Evolutionary conservation across 2,113 vertebrate species (phyloP).

Genomic region (Paralichthys olivaceus): DNA sequence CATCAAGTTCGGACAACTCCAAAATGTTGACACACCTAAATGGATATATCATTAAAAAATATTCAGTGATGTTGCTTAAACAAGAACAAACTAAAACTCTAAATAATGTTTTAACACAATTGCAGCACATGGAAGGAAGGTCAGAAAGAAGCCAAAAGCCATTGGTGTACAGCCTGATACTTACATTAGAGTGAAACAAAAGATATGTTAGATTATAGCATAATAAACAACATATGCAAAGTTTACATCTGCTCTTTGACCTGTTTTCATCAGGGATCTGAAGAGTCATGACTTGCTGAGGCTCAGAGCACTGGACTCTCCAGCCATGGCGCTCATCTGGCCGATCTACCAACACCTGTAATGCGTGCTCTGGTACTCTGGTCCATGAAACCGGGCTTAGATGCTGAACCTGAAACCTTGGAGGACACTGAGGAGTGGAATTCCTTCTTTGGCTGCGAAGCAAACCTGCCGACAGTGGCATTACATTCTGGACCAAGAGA

Average conservation of each 20-base stretch:
- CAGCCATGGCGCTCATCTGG: conserved; percentile 90
- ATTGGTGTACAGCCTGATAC: too few species aligned
- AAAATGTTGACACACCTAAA: conserved; percentile 92
- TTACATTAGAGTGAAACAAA: too few species aligned
- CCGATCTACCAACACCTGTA: conserved; percentile 85
- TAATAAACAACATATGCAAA: neutral
- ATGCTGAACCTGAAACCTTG: conserved; percentile 90
- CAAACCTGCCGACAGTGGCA: conserved; percentile 93
- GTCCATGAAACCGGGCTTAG: conserved; percentile 89
- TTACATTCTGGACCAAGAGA: conserved; percentile 84
- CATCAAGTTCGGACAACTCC: conserved; percentile 90
- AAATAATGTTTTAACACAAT: neutral
- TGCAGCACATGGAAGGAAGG: neutral
- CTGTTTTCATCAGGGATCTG: conserved; percentile 96
- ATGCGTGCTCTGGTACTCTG: conserved; percentile 86
- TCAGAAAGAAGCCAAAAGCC: too few species aligned
- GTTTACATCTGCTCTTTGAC: conserved; percentile 51
- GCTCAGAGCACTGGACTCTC: conserved; percentile 88
- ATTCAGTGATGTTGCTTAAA: neutral
- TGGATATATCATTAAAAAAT: conserved; percentile 10
- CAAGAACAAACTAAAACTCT: conserved; percentile 10
- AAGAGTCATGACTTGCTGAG: conserved; percentile 90
- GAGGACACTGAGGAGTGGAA: conserved; percentile 88
- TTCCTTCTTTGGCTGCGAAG: conserved; percentile 92
- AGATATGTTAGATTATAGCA: neutral